phyloP scores from a whole-genome alignment of 2,888 invertebrate species.

The Rhynchonema sp. region DNA sequence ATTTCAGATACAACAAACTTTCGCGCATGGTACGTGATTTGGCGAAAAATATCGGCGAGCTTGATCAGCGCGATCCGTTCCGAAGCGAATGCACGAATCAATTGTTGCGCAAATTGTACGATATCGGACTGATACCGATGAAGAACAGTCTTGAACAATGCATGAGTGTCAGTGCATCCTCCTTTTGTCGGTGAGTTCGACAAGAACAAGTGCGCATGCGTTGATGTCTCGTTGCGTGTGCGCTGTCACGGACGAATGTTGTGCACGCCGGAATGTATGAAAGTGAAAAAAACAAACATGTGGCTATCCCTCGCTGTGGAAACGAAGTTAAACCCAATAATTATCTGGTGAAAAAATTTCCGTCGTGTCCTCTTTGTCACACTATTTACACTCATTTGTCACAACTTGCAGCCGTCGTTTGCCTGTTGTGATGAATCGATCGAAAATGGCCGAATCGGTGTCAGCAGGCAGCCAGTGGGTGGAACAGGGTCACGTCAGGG shows the following conservation, averaged over 20 bases:
- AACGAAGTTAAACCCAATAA: not conserved
- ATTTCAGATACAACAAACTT: slow-evolving; percentile 73
- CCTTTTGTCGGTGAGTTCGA: slow-evolving; percentile 63
- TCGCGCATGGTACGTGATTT: slow-evolving; percentile 56
- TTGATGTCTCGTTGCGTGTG: too few relatives aligned
- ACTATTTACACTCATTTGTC: not conserved
- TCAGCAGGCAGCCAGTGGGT: slow-evolving; percentile 20
- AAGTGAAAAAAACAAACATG: too few relatives aligned
- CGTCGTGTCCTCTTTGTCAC: not conserved
- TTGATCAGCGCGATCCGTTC: slow-evolving; percentile 62
- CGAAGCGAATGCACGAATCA: slow-evolving; percentile 58
- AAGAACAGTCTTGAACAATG: slow-evolving; percentile 62
- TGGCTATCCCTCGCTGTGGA: too few relatives aligned
- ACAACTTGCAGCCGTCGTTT: slow-evolving; percentile 47
- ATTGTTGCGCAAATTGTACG: slow-evolving; percentile 63
- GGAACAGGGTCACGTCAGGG: slow-evolving; percentile 66
- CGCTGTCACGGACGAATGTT: too few relatives aligned
- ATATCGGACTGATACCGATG: slow-evolving; percentile 66
- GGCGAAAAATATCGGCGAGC: slow-evolving; percentile 63
- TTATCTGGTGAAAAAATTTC: not conserved
- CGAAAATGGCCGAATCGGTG: slow-evolving; percentile 54
- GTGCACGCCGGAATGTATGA: too few relatives aligned
- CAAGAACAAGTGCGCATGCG: too few relatives aligned
- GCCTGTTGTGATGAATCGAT: slow-evolving; percentile 75
- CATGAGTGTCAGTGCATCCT: slow-evolving; percentile 45